Base-by-base conservation (phyloP, 2,888 invertebrate species). In the Loripinus fragilis region DNA sequence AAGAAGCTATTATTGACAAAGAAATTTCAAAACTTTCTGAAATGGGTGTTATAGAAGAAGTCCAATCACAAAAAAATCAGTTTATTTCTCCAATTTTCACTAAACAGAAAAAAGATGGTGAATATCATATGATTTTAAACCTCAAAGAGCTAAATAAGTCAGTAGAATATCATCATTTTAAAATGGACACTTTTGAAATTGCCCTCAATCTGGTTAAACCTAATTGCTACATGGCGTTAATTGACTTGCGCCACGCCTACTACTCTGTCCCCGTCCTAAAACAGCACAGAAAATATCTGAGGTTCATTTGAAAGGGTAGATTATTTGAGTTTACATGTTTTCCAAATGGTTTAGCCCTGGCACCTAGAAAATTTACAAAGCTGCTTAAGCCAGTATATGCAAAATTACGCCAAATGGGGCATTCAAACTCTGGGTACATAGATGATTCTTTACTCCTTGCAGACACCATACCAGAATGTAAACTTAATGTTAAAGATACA, bases 331-430 rank as follows among this genome's bases (percentile, higher is more conserved):
- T 71, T 67, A 74, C 78, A 25, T 78, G 77, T 41, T 33, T 85
- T 25, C 85, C 83, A 28, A 80, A 80, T 76, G 86, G 86, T 2
- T 52, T 86, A 23, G 50, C 76, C 20, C 77, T 48, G 30, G 84
- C 85, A 17, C 85, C 82, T 7, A 64, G 78, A 67, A 60, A 71
- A 12, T 87, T 87, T 55, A 87, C 84, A 38, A 85, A 85, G 68
- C 20, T 85, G 5, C 15, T 87, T 30, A 86, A 84, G 55, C 85
- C 84, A 67, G 78, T 85, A 12, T 85, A 73, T 78, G 82, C 83
- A 10, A 35, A 25, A 0, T 45, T 83, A 5, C 45, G 85, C n/a
- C 42, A 45, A 15, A 30, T 52, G 20, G 87, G 87, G 7, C 55
- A 72, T 42, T 35, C 64, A n/a, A 82, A 72, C 69, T 71, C 73